phyloP scores from a whole-genome alignment of 2,888 invertebrate genomes.

The Xestia c-nigrum region DNA sequence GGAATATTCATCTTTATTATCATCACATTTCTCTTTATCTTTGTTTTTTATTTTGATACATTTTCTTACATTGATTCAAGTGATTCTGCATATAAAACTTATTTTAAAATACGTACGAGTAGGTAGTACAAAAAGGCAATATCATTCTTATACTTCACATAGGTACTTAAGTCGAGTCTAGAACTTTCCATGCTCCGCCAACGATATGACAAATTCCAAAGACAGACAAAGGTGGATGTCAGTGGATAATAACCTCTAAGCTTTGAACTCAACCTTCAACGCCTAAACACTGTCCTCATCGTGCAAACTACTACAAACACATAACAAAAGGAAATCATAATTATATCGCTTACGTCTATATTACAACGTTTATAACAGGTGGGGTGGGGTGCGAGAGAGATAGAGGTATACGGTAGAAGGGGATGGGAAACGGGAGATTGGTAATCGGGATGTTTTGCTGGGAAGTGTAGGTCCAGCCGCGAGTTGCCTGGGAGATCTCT shows the following conservation, averaged over 20 bases:
- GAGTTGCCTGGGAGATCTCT: constrained; percentile 89
- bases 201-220: not conserved
- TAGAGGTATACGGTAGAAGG: constrained; percentile 52
- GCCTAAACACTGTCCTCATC: constrained; percentile 48
- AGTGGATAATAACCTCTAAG: not conserved
- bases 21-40: not conserved
- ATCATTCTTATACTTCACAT: not conserved
- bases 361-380: constrained; percentile 77
- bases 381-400: constrained; percentile 77
- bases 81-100: not conserved
- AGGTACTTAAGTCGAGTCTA: not conserved
- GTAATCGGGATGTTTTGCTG: constrained; percentile 72
- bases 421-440: constrained; percentile 57
- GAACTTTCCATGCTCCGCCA: too few species aligned
- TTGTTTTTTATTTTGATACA: not conserved
- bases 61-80: not conserved
- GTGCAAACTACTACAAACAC: constrained; percentile 65
- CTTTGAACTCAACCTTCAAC: constrained; percentile 33
- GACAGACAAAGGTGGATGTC: not conserved
- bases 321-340: constrained; percentile 73
- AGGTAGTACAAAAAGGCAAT: not conserved
- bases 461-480: constrained; percentile 73
- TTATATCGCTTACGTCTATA: constrained; percentile 78
- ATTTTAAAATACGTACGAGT: not conserved
- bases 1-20: not conserved